Conservation (phyloP, 2,113 vertebrate species). For the Balaenoptera acutorostrata region DNA sequence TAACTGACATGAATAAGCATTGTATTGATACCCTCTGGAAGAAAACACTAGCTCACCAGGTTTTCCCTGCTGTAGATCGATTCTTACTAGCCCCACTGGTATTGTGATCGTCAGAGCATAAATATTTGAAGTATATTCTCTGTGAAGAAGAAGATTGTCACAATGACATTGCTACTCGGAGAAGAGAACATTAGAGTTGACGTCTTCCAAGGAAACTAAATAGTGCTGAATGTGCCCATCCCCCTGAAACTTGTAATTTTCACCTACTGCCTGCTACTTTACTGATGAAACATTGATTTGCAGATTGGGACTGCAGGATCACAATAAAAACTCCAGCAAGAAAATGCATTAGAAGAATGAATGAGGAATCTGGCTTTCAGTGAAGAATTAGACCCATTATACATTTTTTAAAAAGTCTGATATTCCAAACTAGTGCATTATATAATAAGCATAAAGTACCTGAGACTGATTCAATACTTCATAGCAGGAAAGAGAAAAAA, state of each 20-base stretch:
- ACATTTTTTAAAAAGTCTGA: neutral
- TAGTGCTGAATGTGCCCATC: fast-evolving
- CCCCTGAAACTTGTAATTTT: neutral
- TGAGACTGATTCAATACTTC: neutral
- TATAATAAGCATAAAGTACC: neutral
- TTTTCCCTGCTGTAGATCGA: neutral
- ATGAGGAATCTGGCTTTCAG: neutral
- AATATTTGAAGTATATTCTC: neutral
- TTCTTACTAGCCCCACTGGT: neutral
- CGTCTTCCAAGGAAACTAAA: neutral
- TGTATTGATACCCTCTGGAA: neutral
- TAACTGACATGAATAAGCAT: neutral
- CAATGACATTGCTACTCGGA: neutral
- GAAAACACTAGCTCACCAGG: neutral
- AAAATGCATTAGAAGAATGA: neutral
- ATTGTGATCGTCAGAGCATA: neutral
- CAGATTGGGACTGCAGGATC: neutral
- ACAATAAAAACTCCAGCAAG: neutral
- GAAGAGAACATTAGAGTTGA: neutral
- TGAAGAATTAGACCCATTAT: neutral
- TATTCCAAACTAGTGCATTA: neutral
- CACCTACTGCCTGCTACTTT: neutral
- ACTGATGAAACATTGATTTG: neutral
- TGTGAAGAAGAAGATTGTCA: neutral
- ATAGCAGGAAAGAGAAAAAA: neutral